Conservation (phyloP, 1,140 invertebrate genomes). For the Euura lappo region DNA sequence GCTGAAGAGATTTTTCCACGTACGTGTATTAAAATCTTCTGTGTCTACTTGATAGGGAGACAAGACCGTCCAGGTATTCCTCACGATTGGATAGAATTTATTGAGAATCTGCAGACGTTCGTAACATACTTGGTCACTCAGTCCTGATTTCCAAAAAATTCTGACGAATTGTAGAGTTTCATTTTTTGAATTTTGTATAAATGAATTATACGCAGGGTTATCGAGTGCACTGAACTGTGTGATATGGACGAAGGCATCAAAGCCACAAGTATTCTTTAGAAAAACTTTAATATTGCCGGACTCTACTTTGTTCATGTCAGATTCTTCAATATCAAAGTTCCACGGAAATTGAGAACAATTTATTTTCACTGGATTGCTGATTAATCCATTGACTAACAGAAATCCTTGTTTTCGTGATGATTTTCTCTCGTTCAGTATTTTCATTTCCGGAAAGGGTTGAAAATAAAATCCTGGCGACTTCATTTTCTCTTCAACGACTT, state of each 20-base stretch:
- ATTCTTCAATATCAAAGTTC: not conserved
- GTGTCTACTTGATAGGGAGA: conserved; percentile 6
- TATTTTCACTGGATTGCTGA: not conserved
- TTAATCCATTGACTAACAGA: not conserved
- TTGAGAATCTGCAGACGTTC: not conserved
- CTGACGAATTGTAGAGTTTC: not conserved
- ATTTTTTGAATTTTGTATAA: no score
- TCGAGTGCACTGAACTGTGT: no score
- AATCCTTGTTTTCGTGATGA: not conserved
- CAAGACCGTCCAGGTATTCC: conserved; percentile 4
- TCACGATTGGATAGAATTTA: not conserved
- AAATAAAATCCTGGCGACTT: not conserved
- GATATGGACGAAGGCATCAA: no score
- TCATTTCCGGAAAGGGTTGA: not conserved
- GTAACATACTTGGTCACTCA: not conserved
- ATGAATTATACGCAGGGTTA: no score
- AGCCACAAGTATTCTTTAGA: no score
- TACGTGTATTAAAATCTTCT: conserved; percentile 7
- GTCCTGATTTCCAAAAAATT: not conserved
- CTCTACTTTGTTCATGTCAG: not conserved
- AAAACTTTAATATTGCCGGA: not conserved
- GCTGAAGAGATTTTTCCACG: conserved; percentile 5
- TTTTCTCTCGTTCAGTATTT: not conserved
- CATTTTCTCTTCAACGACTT: not conserved
- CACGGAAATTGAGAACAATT: not conserved